These are phyloP conservation scores for Tachina lurida DNA, from an alignment of 2,888 invertebrate species.

Conservation along the genomic window DNA sequence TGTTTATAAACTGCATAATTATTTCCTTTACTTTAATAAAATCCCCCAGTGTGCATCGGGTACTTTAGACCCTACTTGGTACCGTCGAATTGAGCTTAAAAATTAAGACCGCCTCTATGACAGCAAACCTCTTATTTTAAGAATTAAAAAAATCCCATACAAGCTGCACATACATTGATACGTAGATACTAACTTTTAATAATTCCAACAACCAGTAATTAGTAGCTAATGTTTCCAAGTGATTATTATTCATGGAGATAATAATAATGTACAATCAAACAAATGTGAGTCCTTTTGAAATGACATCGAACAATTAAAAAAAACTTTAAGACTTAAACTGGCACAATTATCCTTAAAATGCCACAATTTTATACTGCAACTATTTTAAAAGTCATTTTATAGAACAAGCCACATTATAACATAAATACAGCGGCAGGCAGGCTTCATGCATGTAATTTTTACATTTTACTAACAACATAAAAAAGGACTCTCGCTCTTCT, in stretches of 20 bases:
- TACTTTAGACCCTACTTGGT: too few relatives aligned
- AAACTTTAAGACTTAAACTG: slow-evolving; percentile 14
- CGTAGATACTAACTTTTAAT: too few relatives aligned
- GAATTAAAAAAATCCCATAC: too few relatives aligned
- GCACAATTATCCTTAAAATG: slow-evolving; percentile 31
- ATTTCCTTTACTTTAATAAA: too few relatives aligned
- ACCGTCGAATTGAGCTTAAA: too few relatives aligned
- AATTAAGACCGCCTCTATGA: too few relatives aligned
- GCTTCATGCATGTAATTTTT: neutral
- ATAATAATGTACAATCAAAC: neutral
- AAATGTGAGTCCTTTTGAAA: neutral
- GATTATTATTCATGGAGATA: neutral
- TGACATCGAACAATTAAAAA: slow-evolving; percentile 14
- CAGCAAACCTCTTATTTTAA: too few relatives aligned
- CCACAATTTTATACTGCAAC: slow-evolving; percentile 16
- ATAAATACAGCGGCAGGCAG: neutral
- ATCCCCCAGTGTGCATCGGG: too few relatives aligned
- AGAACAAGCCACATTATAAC: slow-evolving; percentile 30
- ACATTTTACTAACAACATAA: neutral
- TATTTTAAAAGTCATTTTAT: slow-evolving; percentile 29
- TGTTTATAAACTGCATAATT: too few relatives aligned
- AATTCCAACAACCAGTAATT: too few relatives aligned
- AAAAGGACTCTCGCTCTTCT: slow-evolving; percentile 14
- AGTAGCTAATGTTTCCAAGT: too few relatives aligned
- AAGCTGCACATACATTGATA: too few relatives aligned